Conservation (phyloP, 2,888 invertebrate genomes). For the Spicauda simplicius region DNA sequence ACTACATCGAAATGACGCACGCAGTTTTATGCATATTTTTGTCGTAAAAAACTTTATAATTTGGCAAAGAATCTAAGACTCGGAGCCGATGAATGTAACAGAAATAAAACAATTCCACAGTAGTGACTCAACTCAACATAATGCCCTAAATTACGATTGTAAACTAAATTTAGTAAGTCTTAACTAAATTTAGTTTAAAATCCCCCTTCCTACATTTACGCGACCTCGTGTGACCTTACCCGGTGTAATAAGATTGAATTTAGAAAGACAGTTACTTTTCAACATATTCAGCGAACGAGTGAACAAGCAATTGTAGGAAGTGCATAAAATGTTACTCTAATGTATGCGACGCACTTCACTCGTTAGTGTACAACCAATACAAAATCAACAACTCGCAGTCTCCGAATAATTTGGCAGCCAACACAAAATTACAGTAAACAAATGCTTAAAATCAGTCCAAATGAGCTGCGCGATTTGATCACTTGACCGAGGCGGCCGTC, state of each 20-base stretch:
- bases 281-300: not conserved
- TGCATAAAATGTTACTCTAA: constrained; percentile 36
- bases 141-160: constrained; percentile 46
- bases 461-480: constrained; percentile 23
- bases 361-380: constrained; percentile 15
- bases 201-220: constrained; percentile 2
- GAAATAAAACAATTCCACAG: constrained; percentile 75
- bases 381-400: constrained; percentile 29
- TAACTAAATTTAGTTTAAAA: constrained; percentile 35
- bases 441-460: constrained; percentile 34
- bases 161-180: constrained; percentile 36
- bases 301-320: not conserved
- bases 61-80: constrained; percentile 73
- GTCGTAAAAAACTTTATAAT: constrained; percentile 73
- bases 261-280: not conserved
- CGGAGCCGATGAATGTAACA: constrained; percentile 65
- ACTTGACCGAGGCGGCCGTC: not conserved
- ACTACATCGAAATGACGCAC: constrained; percentile 47
- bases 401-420: constrained; percentile 30
- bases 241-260: not conserved
- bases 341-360: constrained; percentile 41
- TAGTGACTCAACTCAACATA: constrained; percentile 63
- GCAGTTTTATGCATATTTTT: constrained; percentile 61
- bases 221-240: not conserved
- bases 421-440: constrained; percentile 33